These are phyloP conservation scores for Lutjanus argentimaculatus DNA, from an alignment of 2,797 vertebrate genomes.

Conservation along the genomic window DNA sequence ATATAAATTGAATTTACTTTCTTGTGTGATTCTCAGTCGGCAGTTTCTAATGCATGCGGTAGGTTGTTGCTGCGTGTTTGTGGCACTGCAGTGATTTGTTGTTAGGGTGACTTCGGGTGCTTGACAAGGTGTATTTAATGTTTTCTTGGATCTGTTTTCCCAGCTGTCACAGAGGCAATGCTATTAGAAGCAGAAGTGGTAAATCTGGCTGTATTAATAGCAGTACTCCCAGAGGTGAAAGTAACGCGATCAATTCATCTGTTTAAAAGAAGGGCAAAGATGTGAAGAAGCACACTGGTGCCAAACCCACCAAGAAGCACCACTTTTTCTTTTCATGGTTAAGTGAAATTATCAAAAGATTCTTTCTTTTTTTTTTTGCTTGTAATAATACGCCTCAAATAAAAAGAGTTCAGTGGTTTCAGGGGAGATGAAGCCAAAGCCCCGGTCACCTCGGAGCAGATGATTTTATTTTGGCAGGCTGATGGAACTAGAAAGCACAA, in stretches of 20 bases:
- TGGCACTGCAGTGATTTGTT: background rate
- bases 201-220: conserved; percentile 23
- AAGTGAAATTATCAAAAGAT: conserved; percentile 50
- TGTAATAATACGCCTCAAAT: conserved; percentile 44
- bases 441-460: conserved; percentile 54
- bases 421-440: conserved; percentile 49
- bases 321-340: conserved; percentile 38
- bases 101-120: background rate
- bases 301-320: conserved; percentile 33
- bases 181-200: background rate
- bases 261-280: conserved; percentile 51
- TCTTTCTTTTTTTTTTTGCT: conserved; percentile 41
- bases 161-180: conserved; percentile 4
- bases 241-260: conserved; percentile 57
- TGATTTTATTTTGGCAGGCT: conserved; percentile 73
- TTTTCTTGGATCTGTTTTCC: background rate
- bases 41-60: background rate
- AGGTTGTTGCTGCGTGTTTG: background rate
- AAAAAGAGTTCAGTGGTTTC: conserved; percentile 51
- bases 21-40: background rate
- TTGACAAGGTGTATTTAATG: background rate
- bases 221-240: conserved; percentile 25
- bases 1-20: background rate
- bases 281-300: conserved; percentile 38
- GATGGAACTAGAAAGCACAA: conserved; percentile 57